Evolutionary conservation across 64 coral and sea anemone species (phyloP).

Genomic region (Dendronephthya gigantea): DNA sequence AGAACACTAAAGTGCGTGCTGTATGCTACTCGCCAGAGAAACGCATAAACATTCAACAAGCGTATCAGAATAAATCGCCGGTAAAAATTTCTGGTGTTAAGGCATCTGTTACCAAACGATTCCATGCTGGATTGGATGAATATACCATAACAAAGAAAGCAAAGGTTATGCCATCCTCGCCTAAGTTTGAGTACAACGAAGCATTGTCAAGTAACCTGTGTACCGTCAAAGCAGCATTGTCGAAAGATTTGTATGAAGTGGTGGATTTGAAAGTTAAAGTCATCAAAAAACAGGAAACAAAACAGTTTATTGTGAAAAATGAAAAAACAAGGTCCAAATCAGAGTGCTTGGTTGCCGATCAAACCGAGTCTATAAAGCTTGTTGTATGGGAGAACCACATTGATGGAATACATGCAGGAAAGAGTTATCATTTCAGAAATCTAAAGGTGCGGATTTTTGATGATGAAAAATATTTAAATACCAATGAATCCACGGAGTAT

Average conservation of each 20-base stretch:
- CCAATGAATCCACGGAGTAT: not conserved
- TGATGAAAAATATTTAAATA: slow-evolving; percentile 11
- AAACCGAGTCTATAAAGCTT: not conserved
- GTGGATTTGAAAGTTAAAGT: slow-evolving; percentile 41
- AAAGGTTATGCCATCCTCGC: slow-evolving; percentile 21
- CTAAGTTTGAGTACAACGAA: slow-evolving; percentile 26
- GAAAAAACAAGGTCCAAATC: slow-evolving; percentile 26
- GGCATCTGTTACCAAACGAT: slow-evolving; percentile 12
- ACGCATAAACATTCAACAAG: slow-evolving; percentile 21
- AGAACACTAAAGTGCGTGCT: not conserved
- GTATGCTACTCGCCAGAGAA: slow-evolving; percentile 39
- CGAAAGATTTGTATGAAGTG: slow-evolving; percentile 31
- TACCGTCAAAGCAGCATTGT: slow-evolving; percentile 15
- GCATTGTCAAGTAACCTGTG: slow-evolving; percentile 5
- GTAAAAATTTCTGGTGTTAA: slow-evolving; percentile 33
- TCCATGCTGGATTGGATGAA: slow-evolving; percentile 14
- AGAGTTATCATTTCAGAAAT: slow-evolving; percentile 22
- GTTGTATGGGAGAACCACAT: not conserved
- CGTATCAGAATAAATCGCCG: slow-evolving; percentile 33
- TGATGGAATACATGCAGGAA: slow-evolving; percentile 4
- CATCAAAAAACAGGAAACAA: slow-evolving; percentile 21
- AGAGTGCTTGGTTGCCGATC: slow-evolving; percentile 8
- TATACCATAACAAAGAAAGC: slow-evolving; percentile 31
- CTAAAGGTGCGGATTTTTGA: slow-evolving; percentile 28
- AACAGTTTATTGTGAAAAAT: slow-evolving; percentile 30